Base-by-base conservation (phyloP, 1,140 invertebrate genomes). In the Protaetia brevitarsis region DNA sequence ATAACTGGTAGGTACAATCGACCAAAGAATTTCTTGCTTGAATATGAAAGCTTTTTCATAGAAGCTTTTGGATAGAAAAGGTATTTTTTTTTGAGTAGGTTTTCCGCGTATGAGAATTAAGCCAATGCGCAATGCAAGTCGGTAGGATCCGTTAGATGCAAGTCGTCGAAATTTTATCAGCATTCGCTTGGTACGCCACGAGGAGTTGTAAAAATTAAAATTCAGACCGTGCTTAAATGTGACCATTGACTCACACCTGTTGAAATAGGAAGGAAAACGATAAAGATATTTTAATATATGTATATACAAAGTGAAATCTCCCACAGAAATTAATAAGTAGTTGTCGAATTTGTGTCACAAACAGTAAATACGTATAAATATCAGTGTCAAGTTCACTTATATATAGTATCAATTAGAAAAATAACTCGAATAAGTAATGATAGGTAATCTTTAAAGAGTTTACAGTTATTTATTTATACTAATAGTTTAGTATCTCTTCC, bases 231-330 rank as follows among this genome's bases (percentile, higher is more conserved):
- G 41, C 11, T 10, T 23, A 23, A 51, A 51, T 51, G 41, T 51
- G 41, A 51, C 41, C 41, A 51, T 51, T 51, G 41, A 51, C 41
- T 51, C 41, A 51, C 41, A 51, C 41, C 41, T 51, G 41, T 51
- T 51, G 41, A 21, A 51, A 51, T 51, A 51, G 41, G 41, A 51
- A 51, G 41, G 26, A 51, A 51, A 51, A 5, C 19, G 6, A 51
- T 51, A 51, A 51, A 51, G 26, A 21, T 51, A 51, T 3, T 51
- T n/a, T 23, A 51, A 51, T 51, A 51, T 51, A 51, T 51, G 19
- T 51, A 19, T 23, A 19, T 51, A 23, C 6, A 51, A 23, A n/a
- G n/a, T n/a, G n/a, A n/a, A 19, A 51, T 21, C 41, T 51, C 19
- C 11, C 26, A 51, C 41, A 51, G n/a, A n/a, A 51, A 51, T 51